Conservation (phyloP, 2,888 invertebrate species). For the Drosophila acutilabella region DNA sequence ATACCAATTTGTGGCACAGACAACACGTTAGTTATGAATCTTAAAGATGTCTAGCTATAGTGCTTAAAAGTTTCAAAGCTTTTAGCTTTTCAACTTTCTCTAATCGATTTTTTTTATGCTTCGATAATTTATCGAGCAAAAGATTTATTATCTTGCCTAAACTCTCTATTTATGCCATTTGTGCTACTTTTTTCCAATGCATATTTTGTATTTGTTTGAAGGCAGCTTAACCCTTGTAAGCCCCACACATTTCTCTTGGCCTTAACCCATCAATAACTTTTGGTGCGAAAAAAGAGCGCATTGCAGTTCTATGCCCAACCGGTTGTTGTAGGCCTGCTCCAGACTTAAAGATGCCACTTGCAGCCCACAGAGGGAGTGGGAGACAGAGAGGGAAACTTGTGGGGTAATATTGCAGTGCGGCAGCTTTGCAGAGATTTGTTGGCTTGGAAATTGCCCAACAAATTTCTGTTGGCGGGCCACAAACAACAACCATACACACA, state of each 20-base stretch:
- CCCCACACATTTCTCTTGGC: not conserved
- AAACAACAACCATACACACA: conserved; percentile 57
- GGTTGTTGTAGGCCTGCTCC: conserved; percentile 16
- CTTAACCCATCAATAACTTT: conserved; percentile 11
- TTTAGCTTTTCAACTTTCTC: no score
- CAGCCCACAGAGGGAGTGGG: not conserved
- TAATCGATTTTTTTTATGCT: not conserved
- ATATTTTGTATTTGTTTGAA: not conserved
- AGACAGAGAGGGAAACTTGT: not conserved
- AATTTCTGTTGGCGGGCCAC: conserved; percentile 79
- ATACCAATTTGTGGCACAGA: no score
- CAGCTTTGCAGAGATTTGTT: conserved; percentile 79
- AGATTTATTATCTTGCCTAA: not conserved
- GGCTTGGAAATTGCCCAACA: conserved; percentile 82
- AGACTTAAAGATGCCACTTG: conserved; percentile 5
- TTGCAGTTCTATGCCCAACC: conserved; percentile 17
- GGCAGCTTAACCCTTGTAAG: conserved; percentile 5
- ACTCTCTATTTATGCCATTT: no score
- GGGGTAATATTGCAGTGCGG: conserved; percentile 57
- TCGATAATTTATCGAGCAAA: not conserved
- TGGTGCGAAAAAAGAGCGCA: conserved; percentile 9
- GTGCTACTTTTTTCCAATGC: no score
- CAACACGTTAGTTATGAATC: no score
- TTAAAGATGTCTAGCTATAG: no score
- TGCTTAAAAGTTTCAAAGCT: no score